Percentiles rank a stretch among this genome's conserved stretches.
Evolutionary conservation across 1,140 invertebrate genomes (phyloP).

Genomic region (Camponotus pennsylvanicus): DNA sequence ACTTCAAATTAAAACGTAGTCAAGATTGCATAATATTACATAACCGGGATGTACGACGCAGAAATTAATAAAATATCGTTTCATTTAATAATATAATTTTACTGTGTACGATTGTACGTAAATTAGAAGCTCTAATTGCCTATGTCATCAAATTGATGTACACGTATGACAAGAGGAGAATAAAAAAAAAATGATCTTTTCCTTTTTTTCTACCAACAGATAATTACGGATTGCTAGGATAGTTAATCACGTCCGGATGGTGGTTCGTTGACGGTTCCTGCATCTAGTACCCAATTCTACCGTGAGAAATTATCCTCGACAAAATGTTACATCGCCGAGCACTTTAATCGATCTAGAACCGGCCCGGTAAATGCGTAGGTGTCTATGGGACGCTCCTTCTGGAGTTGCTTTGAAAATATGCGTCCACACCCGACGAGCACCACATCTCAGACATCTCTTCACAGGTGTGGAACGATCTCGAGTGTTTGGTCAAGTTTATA

Average conservation of each 20-base stretch:
- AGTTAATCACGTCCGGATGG: conserved; percentile 45
- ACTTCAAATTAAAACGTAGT: not conserved
- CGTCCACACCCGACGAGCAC: conserved; percentile 29
- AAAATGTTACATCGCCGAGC: conserved; percentile 22
- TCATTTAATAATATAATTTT: not conserved
- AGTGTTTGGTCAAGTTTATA: conserved; percentile 36
- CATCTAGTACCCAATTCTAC: conserved; percentile 46
- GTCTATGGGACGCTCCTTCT: conserved; percentile 42
- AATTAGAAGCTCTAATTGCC: not conserved
- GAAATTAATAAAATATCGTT: not conserved
- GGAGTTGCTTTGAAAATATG: conserved; percentile 47
- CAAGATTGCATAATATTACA: not conserved
- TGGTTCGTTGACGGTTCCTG: conserved; percentile 12
- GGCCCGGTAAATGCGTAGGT: conserved; percentile 61
- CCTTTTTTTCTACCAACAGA: conserved; percentile 31
- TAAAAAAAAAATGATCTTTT: conserved; percentile 16
- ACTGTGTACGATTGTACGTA: not conserved
- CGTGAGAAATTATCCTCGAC: conserved; percentile 68
- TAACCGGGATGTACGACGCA: not conserved
- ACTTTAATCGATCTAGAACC: conserved; percentile 50
- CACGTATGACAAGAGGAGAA: not conserved
- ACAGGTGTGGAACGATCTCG: conserved; percentile 65
- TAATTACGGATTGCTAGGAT: conserved; percentile 36
- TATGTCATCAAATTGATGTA: conserved; percentile 5
- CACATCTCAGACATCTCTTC: conserved; percentile 26